These are phyloP conservation scores for Lithobates sylvaticus DNA, from an alignment of 2,797 vertebrate genomes.

Conservation along the genomic window DNA sequence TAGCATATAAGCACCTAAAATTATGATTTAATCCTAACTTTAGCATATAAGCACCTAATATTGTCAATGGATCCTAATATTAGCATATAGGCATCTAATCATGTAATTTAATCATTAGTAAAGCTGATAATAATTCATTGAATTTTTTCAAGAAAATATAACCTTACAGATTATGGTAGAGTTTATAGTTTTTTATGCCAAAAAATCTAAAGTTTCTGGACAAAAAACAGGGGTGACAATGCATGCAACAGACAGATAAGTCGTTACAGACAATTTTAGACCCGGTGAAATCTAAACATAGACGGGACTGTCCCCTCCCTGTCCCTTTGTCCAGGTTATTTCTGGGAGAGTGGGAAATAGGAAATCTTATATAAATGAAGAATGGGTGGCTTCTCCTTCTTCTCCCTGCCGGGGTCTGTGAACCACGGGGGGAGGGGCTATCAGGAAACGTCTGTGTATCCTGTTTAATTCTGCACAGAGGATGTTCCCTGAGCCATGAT, in stretches of 20 bases:
- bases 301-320: background rate
- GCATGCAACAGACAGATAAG: background rate
- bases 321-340: constrained; percentile 27
- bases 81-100: no score
- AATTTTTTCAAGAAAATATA: no score
- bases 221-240: no score
- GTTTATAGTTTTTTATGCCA: no score
- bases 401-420: background rate
- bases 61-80: no score
- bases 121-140: no score
- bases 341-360: constrained; percentile 45
- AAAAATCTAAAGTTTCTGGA: no score
- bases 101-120: no score
- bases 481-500: background rate
- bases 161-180: no score
- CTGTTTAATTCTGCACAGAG: constrained; percentile 37
- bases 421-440: background rate
- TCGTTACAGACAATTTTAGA: background rate
- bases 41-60: no score
- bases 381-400: constrained; percentile 6
- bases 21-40: no score
- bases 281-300: constrained; percentile 13
- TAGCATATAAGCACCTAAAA: no score
- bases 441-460: constrained; percentile 57
- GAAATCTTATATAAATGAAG: constrained; percentile 40